Percentiles rank a stretch among this genome's conserved stretches.
These are phyloP conservation scores for Lordiphosa andalusiaca DNA, from an alignment of 2,888 invertebrate species.

Conservation along the genomic window DNA sequence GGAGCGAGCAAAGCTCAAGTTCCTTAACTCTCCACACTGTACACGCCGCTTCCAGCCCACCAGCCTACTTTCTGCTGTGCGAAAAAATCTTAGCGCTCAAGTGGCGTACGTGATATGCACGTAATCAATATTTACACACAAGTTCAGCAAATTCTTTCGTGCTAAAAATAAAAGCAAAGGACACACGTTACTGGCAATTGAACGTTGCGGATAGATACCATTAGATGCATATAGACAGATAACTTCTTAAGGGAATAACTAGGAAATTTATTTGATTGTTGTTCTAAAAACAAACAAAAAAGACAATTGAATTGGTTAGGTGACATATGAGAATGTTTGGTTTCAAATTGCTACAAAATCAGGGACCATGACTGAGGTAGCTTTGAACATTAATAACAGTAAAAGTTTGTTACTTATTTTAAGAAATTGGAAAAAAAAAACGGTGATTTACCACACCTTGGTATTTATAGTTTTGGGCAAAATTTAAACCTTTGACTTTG, in stretches of 20 bases:
- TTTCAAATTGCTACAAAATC: too few relatives aligned
- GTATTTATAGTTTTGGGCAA: too few relatives aligned
- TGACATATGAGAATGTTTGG: too few relatives aligned
- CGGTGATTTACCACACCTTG: too few relatives aligned
- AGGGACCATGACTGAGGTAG: too few relatives aligned
- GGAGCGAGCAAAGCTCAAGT: constrained; percentile 34
- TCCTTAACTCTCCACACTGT: constrained; percentile 36
- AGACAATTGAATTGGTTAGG: too few relatives aligned
- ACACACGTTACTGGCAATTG: constrained; percentile 24
- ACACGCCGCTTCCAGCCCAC: constrained; percentile 24
- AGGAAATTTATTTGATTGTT: too few relatives aligned
- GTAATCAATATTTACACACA: constrained; percentile 70
- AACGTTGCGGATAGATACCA: background rate
- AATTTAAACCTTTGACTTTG: too few relatives aligned
- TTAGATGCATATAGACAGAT: background rate
- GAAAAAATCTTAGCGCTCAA: constrained; percentile 64
- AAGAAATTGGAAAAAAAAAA: too few relatives aligned
- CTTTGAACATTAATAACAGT: too few relatives aligned
- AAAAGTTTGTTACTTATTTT: too few relatives aligned
- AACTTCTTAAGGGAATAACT: background rate
- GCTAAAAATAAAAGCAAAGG: constrained; percentile 34
- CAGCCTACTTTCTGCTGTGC: constrained; percentile 21
- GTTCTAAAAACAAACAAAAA: background rate
- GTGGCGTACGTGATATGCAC: constrained; percentile 65
- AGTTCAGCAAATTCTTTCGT: constrained; percentile 36